Conservation (phyloP, 2,113 vertebrate genomes). For the Calidris pugnax region DNA sequence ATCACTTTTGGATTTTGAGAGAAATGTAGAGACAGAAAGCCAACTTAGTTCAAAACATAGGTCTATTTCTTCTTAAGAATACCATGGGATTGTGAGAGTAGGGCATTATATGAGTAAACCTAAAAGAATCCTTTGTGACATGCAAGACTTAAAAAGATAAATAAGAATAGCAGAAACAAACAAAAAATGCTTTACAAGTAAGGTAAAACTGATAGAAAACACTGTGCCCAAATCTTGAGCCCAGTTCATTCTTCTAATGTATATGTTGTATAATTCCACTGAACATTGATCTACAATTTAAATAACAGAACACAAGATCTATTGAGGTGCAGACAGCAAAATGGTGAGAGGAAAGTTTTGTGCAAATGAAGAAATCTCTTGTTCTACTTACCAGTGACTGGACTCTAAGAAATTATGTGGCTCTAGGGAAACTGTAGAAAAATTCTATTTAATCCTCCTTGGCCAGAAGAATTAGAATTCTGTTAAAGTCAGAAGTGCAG, state of each 20-base stretch:
- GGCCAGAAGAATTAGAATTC: not conserved
- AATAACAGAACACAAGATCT: not conserved
- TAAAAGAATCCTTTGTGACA: not conserved
- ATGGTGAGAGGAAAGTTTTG: not conserved
- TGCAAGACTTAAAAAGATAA: not conserved
- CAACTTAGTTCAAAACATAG: not conserved
- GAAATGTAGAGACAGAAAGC: not conserved
- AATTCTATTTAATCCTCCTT: not conserved
- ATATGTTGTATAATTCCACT: not conserved
- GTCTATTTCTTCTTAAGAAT: not conserved
- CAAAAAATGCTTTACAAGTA: not conserved
- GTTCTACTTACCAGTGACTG: not conserved
- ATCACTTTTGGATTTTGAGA: not conserved
- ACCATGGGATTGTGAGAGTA: not conserved
- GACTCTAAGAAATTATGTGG: not conserved
- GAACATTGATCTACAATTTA: not conserved
- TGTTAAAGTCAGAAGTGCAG: not conserved
- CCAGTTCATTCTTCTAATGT: not conserved
- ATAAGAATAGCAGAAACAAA: not conserved
- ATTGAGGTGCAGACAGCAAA: not conserved
- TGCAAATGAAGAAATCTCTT: not conserved
- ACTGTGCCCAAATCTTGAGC: not conserved
- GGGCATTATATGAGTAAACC: not conserved
- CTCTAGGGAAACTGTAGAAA: not conserved
- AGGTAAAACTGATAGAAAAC: not conserved